Evolutionary conservation across 2,113 vertebrate species (phyloP), one percentile per base, ranked within the genome.

Genomic region (Cryptoleucopteryx plumbea): DNA sequence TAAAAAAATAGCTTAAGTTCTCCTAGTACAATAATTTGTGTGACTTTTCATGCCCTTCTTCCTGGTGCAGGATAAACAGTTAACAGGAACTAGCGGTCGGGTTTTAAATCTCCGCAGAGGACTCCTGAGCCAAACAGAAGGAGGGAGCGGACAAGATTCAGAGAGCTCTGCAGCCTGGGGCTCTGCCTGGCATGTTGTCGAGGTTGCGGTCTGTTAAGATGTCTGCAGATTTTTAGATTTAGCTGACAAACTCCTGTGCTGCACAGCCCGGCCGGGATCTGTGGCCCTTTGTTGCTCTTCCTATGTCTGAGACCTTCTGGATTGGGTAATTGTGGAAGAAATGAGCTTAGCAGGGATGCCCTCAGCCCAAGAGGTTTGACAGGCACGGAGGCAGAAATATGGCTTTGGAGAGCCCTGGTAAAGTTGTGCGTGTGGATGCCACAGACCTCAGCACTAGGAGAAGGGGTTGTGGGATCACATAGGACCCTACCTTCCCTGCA

Each of bases 31-130:
- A 67, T 40, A 80, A 61, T 88, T 96, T 91, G 82, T 88, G 91
- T 93, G 91, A 90, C 82, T 97, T 81, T 45, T 92, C 62, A 53
- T 96, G 92, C 75, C 71, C 70, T 45, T 84, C 92, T 81, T 95
- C 95, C 86, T 82, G 40, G 52, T 56, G 81, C 72, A 72, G 91
- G 94, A 82, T 93, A 96, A 97, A 92, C 88, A 48, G 43, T 42
- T 29, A 20, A 40, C 21, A 47, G 68, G 72, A 63, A 34, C 27
- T 5, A 31, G 29, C 22, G 40, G 73, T 25, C 0, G 1, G 53
- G 32, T 27, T 45, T 63, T 53, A 53, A 62, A 48, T 74, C 91
- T 83, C 43, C 0, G 7, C 72, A 40, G 70, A 55, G 66, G 61
- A 50, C 11, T 38, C 74, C 13, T 7, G 52, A n/a, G 75, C 43